Evolutionary conservation across 2,113 vertebrate species (phyloP).

Genomic region (Colinus virginianus): DNA sequence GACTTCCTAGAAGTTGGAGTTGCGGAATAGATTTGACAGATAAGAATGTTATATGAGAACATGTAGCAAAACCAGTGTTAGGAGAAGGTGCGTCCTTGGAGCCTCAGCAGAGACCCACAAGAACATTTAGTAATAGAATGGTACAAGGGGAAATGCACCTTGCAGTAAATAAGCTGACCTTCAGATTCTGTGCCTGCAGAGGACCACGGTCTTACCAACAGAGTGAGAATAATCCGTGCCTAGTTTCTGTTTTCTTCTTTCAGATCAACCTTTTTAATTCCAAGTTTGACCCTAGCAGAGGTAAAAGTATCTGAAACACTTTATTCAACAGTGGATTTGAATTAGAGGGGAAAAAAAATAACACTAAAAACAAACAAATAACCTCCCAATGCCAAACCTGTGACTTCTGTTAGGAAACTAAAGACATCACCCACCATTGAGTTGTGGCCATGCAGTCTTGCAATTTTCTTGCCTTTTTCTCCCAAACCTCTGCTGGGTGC

Average conservation of each 20-base stretch:
- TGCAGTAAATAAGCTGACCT: not conserved
- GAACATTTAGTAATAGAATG: not conserved
- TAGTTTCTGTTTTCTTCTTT: not conserved
- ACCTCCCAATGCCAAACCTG: not conserved
- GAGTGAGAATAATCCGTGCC: not conserved
- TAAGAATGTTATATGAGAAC: slow-evolving; percentile 24
- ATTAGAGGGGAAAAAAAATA: not conserved
- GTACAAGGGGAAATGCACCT: not conserved
- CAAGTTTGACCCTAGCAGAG: not conserved
- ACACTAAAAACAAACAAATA: not conserved
- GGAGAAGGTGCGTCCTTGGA: not conserved
- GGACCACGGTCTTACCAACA: not conserved
- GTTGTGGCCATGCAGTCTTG: not conserved
- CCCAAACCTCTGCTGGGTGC: not conserved
- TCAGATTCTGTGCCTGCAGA: not conserved
- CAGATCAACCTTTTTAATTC: not conserved
- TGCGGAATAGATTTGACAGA: not conserved
- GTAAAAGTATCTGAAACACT: not conserved
- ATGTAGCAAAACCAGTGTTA: not conserved
- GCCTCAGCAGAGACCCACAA: not conserved
- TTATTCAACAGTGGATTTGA: not conserved
- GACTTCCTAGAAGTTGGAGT: slow-evolving; percentile 22
- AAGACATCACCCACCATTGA: not conserved
- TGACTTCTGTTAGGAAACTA: not conserved
- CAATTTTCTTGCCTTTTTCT: not conserved